Base-by-base conservation (phyloP, 2,888 invertebrate genomes). In the Drosophila nigricruria region DNA sequence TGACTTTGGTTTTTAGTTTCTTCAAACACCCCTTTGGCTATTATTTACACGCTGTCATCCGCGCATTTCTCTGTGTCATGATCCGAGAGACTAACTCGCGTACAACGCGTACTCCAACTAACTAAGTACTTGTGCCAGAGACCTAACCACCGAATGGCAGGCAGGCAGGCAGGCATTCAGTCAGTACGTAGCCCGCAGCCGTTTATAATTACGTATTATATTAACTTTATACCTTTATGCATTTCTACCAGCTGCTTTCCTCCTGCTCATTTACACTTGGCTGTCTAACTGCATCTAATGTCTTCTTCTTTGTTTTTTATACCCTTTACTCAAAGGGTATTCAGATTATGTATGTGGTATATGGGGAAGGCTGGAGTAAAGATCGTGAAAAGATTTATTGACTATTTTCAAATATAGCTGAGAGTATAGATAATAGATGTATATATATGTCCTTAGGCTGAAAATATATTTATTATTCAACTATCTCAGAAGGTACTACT, bases 11-110 rank as follows among this genome's bases (percentile, higher is more conserved):
- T 52, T 53, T 53, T 36, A 36, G 45, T 65, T 76, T 78, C 65
- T 76, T 70, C 59, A 47, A 65, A 72, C 65, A 71, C 63, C 56
- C 67, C 65, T 54, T 57, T 60, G 70, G 78, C 78, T 75, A 74
- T 82, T 82, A 72, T 79, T 81, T 80, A 74, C 73, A 66, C 77
- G 71, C 70, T 87, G 83, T 84, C 83, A 83, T 79, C 85, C 45
- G 61, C 54, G 70, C 82, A 69, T 83, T 81, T 78, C 59, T 65
- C 68, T 45, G 62, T 81, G 84, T 87, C 84, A 87, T 73, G 82
- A 74, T 79, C 72, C 73, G 56, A 40, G 32, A 40, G 40, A 42
- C 52, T 53, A 38, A 10, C 53, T 53, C 32, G 34, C 32, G 34
- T n/a, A 57, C 61, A 36, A 20, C 53, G 25, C 34, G 50, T 49